Percentiles rank a stretch among this genome's conserved stretches.
phyloP scores from a whole-genome alignment of 2,113 vertebrate species.

The Cranoglanis bouderius region DNA sequence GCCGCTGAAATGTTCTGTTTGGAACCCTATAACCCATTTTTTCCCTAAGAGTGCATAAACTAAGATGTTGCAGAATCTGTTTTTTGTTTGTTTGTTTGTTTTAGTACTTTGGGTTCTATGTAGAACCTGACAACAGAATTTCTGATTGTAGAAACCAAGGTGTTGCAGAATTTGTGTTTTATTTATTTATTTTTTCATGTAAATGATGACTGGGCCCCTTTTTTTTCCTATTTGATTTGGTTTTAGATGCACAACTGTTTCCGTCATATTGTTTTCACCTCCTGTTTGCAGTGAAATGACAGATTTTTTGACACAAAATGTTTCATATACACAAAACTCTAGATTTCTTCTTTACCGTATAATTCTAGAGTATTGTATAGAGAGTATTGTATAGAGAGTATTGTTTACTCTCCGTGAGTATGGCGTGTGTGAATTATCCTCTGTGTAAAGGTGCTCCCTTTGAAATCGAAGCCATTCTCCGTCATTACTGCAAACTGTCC shows the following conservation, averaged over 20 bases:
- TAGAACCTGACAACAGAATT: background rate
- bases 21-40: too few relatives aligned
- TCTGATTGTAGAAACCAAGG: too few relatives aligned
- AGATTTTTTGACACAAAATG: background rate
- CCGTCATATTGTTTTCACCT: background rate
- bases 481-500: background rate
- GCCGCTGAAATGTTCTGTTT: background rate
- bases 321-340: background rate
- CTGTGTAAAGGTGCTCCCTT: slow-evolving; percentile 20
- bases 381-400: background rate
- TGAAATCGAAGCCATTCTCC: slow-evolving; percentile 48
- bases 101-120: too few relatives aligned
- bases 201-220: background rate
- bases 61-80: background rate
- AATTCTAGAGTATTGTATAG: background rate
- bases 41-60: background rate
- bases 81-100: background rate
- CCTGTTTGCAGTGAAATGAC: background rate
- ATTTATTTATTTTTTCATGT: background rate
- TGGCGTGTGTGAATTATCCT: background rate
- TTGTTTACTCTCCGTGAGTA: background rate
- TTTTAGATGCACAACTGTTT: background rate
- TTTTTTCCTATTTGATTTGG: background rate
- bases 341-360: background rate
- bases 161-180: background rate